phyloP scores from a whole-genome alignment of 2,113 vertebrate genomes.

The Siphamia tubifer region DNA sequence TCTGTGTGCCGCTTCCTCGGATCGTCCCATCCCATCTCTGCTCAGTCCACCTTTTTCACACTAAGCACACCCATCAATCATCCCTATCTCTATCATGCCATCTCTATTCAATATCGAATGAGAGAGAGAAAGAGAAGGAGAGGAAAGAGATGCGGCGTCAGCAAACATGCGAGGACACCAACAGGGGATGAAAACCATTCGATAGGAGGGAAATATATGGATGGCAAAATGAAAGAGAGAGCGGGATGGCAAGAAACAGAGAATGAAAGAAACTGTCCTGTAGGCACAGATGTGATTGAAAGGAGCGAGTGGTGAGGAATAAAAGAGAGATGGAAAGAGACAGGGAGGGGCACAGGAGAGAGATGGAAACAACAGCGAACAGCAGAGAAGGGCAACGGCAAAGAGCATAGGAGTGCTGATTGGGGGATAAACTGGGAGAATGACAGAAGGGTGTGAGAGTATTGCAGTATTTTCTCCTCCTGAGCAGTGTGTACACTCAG shows the following conservation, averaged over 20 bases:
- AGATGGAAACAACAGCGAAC: constrained; percentile 19
- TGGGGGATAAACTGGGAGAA: constrained; percentile 30
- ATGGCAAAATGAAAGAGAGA: constrained; percentile 19
- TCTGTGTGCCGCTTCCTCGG: background rate
- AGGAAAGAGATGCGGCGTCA: constrained; percentile 55
- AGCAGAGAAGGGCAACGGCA: constrained; percentile 14
- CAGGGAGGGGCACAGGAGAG: background rate
- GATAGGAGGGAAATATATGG: constrained; percentile 26
- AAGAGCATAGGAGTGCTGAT: constrained; percentile 37
- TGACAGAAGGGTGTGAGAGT: constrained; percentile 44
- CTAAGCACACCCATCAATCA: constrained; percentile 64
- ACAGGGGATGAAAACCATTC: background rate
- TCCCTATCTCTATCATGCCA: constrained; percentile 45
- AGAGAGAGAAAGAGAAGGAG: constrained; percentile 9
- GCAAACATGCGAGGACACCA: constrained; percentile 49
- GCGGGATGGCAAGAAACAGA: background rate
- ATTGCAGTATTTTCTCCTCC: constrained; percentile 61
- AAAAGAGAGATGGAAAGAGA: background rate
- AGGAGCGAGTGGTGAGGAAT: constrained; percentile 43
- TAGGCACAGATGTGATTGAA: constrained; percentile 63
- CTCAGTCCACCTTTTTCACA: constrained; percentile 27
- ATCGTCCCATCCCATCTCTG: constrained; percentile 13
- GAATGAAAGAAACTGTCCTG: constrained; percentile 43
- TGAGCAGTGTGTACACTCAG: constrained; percentile 16
- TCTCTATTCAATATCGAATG: constrained; percentile 58